Conservation (phyloP, 1,140 invertebrate genomes). For the Liolophura sinensis region DNA sequence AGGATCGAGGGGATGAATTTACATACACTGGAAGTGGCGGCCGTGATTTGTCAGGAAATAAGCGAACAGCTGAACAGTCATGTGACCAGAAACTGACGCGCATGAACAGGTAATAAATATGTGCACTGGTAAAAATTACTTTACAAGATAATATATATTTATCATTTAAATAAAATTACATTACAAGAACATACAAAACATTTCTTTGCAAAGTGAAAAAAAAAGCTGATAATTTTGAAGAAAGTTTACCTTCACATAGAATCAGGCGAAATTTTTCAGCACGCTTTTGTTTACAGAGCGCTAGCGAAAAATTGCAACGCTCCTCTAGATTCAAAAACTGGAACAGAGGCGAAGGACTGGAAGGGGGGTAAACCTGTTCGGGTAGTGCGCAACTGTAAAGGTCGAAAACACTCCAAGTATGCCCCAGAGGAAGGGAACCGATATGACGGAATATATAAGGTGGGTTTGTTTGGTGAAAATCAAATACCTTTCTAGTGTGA, state of each 20-base stretch:
- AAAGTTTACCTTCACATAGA: too few species aligned
- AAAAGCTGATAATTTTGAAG: too few species aligned
- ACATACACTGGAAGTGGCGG: constrained; percentile 84
- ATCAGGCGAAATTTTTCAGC: background rate
- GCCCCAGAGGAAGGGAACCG: constrained; percentile 74
- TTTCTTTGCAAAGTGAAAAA: too few species aligned
- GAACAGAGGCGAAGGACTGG: constrained; percentile 76
- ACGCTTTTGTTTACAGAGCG: constrained; percentile 62
- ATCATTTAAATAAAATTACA: too few species aligned
- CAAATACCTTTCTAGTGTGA: too few species aligned
- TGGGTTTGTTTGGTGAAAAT: constrained; percentile 18
- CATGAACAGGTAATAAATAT: constrained; percentile 70
- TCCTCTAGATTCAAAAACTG: constrained; percentile 66
- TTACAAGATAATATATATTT: too few species aligned
- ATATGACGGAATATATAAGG: constrained; percentile 64
- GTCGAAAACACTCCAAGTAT: constrained; percentile 74
- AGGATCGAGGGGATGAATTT: constrained; percentile 81
- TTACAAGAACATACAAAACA: too few species aligned
- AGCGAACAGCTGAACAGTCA: constrained; percentile 78
- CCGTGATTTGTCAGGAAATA: constrained; percentile 81
- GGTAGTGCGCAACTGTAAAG: constrained; percentile 78
- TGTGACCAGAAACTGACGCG: constrained; percentile 79
- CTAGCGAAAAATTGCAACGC: constrained; percentile 79
- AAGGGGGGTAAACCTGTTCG: constrained; percentile 75
- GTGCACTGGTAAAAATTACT: background rate